These are phyloP conservation scores for Notocelia uddmanniana DNA, from an alignment of 2,888 invertebrate species.

Conservation along the genomic window DNA sequence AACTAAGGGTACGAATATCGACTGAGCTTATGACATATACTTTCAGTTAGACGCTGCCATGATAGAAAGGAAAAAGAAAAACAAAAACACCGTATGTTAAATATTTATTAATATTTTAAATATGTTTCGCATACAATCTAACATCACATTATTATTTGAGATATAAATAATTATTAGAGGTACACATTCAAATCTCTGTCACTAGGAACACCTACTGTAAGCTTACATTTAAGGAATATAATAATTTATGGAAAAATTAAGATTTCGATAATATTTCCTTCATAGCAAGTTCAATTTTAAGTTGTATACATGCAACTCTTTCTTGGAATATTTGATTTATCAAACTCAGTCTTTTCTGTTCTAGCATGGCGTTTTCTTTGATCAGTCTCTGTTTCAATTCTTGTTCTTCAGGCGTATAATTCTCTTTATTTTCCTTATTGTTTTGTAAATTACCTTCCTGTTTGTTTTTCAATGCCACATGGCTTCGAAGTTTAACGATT, in stretches of 20 bases:
- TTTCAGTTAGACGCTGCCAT: too few relatives aligned
- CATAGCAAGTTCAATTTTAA: constrained; percentile 89
- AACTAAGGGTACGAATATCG: too few relatives aligned
- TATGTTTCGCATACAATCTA: constrained; percentile 41
- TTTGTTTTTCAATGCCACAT: constrained; percentile 81
- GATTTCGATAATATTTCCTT: constrained; percentile 83
- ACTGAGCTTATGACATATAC: too few relatives aligned
- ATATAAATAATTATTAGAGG: constrained; percentile 41
- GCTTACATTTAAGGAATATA: constrained; percentile 22
- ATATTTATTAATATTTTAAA: constrained; percentile 40
- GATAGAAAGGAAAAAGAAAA: too few relatives aligned
- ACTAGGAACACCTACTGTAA: constrained; percentile 37
- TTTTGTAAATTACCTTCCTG: constrained; percentile 66
- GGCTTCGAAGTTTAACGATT: constrained; percentile 87
- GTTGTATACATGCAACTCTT: constrained; percentile 88
- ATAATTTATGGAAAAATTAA: constrained; percentile 52
- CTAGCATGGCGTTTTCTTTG: constrained; percentile 88
- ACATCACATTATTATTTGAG: constrained; percentile 45
- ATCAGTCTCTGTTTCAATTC: constrained; percentile 76
- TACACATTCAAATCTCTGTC: constrained; percentile 37
- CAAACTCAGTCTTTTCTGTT: constrained; percentile 88
- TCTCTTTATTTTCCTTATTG: constrained; percentile 72
- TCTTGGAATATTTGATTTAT: constrained; percentile 91
- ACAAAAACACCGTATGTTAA: constrained; percentile 16
- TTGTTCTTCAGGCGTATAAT: constrained; percentile 70